These are phyloP conservation scores for Galerucella pusilla DNA, from an alignment of 2,888 invertebrate genomes.

Conservation along the genomic window DNA sequence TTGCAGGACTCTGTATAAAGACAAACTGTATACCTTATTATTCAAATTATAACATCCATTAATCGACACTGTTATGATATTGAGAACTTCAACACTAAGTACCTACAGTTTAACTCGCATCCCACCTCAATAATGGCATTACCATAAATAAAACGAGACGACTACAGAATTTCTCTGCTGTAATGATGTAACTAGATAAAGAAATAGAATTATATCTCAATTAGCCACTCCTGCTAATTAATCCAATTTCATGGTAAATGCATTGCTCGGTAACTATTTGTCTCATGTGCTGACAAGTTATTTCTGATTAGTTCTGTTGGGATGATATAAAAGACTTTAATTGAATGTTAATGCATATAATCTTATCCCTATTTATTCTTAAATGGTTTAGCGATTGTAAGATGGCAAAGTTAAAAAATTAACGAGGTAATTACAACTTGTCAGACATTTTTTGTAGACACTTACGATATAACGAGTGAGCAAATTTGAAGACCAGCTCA, in stretches of 20 bases:
- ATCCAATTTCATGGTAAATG: constrained; percentile 32
- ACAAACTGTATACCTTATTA: background rate
- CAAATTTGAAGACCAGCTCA: too few species aligned
- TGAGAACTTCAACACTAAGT: constrained; percentile 14
- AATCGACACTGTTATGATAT: constrained; percentile 3
- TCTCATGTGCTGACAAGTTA: constrained; percentile 24
- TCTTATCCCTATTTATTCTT: constrained; percentile 8
- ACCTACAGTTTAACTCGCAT: constrained; percentile 7
- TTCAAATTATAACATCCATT: constrained; percentile 7
- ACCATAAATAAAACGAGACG: constrained; percentile 23
- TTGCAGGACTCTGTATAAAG: background rate
- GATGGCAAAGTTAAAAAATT: background rate
- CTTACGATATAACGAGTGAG: too few species aligned
- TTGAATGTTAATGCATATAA: constrained; percentile 11
- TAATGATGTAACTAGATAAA: constrained; percentile 25
- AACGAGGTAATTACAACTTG: background rate
- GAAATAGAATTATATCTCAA: constrained; percentile 19
- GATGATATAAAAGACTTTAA: constrained; percentile 14
- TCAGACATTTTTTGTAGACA: background rate
- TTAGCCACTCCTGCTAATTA: constrained; percentile 33
- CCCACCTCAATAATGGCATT: constrained; percentile 16
- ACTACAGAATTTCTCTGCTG: constrained; percentile 17
- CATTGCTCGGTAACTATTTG: constrained; percentile 18
- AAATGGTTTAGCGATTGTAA: background rate
- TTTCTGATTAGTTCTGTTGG: constrained; percentile 4